Conservation (phyloP, 2,888 invertebrate genomes). For the Helobdella robusta region DNA sequence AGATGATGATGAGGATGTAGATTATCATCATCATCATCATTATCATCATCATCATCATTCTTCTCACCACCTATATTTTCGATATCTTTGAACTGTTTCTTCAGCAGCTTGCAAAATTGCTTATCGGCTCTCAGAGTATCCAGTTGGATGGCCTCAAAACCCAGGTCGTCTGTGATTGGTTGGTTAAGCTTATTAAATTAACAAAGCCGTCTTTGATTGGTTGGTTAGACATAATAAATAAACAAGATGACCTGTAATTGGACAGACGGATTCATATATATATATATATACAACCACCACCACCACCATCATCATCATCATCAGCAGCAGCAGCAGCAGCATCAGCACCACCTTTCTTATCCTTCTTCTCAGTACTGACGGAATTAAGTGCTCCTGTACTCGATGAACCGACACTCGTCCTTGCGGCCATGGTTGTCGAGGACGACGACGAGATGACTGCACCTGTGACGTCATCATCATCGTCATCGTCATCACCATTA, state of each 20-base stretch:
- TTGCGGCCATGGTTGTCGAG: neutral
- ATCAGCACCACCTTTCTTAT: slow-evolving; percentile 29
- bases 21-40: no score
- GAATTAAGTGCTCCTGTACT: slow-evolving; percentile 15
- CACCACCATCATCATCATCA: no score
- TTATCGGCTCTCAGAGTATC: slow-evolving; percentile 45
- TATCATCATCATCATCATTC: no score
- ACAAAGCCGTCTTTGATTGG: no score
- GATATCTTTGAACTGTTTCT: slow-evolving; percentile 86
- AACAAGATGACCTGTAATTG: no score
- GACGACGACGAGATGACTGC: neutral
- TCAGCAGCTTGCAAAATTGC: slow-evolving; percentile 63
- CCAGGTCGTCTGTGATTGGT: slow-evolving; percentile 36
- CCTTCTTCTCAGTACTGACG: slow-evolving; percentile 16
- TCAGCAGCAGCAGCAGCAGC: no score
- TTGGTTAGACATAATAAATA: no score
- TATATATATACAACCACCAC: no score
- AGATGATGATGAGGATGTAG: no score
- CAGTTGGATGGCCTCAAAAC: slow-evolving; percentile 45
- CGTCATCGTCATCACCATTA: slow-evolving; percentile 16
- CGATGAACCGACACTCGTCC: slow-evolving; percentile 23
- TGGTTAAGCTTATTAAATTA: no score
- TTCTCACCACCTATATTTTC: no score
- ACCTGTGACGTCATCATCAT: neutral
- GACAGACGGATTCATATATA: no score